Evolutionary conservation across 1,140 invertebrate species (phyloP), one percentile per base, ranked within the genome.

Genomic region (Micrasema minimum): DNA sequence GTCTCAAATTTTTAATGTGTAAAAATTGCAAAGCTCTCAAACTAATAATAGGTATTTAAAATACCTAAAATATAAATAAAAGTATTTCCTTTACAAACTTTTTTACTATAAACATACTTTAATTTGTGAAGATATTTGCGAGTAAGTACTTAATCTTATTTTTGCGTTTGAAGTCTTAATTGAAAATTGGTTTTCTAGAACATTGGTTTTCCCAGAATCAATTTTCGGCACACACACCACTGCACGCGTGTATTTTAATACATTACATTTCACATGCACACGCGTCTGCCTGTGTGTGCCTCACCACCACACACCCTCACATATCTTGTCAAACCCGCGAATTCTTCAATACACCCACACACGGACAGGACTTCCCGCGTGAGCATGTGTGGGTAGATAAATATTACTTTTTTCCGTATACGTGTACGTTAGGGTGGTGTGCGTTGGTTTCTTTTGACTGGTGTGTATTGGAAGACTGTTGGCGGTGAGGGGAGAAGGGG

Each of bases 391-490:
- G 41, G 20, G 59, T 45, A 64, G 26, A 64, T 55, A 55, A 55
- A 68, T 45, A 68, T 68, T 41, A 45, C 43, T 64, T 64, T 64
- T 59, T 64, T 64, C 20, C 37, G 26, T 57, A 20, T 11, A 57
- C 45, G 12, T 55, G 53, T 59, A 18, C 16, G n/a, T 64, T 64
- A 16, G n/a, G 59, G 45, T 14, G 26, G 59, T 64, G 41, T 53
- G 64, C 64, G 64, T 66, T 51, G 46, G 64, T 51, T 66, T 46
- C 48, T 64, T 64, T 64, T 46, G 59, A 64, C 59, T 64, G 59
- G 59, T 64, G 59, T 64, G 46, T 64, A 64, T 64, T 64, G 59
- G 45, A 66, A 51, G 55, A 16, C 22, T 45, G 41, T 31, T 45
- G 61, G n/a, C 16, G 66, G 48, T 37, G n/a, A 11, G 55, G 57